Conservation (phyloP, 1,140 invertebrate species). For the Drosophila mojavensis region DNA sequence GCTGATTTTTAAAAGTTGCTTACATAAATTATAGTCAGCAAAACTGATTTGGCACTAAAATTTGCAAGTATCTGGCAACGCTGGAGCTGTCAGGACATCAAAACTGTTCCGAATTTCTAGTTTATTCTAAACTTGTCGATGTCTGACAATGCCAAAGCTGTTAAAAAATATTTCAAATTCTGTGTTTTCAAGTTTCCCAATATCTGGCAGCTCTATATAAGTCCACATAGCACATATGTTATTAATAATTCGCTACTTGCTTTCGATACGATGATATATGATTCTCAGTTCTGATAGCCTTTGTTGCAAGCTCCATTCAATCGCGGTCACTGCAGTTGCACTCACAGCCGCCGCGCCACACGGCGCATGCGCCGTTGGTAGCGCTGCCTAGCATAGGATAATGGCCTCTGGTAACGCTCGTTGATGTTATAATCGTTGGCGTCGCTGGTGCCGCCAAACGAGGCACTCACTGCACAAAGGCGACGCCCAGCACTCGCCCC, state of each 20-base stretch:
- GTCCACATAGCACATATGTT: too few relatives aligned
- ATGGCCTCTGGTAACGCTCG: conserved; percentile 66
- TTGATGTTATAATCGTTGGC: conserved; percentile 66
- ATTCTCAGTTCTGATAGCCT: neutral
- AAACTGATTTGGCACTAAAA: neutral
- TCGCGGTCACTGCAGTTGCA: conserved; percentile 20
- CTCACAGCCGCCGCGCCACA: neutral
- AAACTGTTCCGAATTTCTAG: too few relatives aligned
- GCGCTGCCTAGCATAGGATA: conserved; percentile 49
- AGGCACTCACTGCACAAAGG: conserved; percentile 53
- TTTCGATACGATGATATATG: neutral
- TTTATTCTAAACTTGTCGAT: neutral
- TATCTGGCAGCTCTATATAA: too few relatives aligned
- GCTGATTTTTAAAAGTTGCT: too few relatives aligned
- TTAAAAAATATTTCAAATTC: neutral
- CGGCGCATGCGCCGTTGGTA: conserved; percentile 29
- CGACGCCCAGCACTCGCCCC: conserved; percentile 15
- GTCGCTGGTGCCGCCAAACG: conserved; percentile 29
- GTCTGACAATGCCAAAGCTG: too few relatives aligned
- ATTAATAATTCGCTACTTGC: neutral
- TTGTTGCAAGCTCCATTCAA: neutral
- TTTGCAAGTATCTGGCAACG: conserved; percentile 10
- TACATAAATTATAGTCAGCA: too few relatives aligned
- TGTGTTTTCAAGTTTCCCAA: neutral
- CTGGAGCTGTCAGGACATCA: neutral